phyloP scores from a whole-genome alignment of 2,113 vertebrate species.

The Oplegnathus fasciatus region DNA sequence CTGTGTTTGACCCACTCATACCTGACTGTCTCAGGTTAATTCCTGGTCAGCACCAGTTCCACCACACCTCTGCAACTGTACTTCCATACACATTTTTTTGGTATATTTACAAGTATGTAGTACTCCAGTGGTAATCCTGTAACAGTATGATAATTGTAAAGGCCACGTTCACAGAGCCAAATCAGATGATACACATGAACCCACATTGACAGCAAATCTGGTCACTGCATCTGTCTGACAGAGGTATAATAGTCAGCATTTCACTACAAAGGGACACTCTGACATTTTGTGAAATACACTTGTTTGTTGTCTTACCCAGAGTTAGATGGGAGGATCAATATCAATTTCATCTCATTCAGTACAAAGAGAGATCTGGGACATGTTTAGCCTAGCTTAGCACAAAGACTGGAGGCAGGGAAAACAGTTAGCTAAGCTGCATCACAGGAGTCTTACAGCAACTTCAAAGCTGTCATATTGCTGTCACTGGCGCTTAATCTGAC shows the following conservation, averaged over 20 bases:
- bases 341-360: constrained; percentile 48
- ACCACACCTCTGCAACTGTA: neutral
- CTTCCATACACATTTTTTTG: too few species aligned
- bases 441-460: constrained; percentile 1
- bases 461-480: neutral
- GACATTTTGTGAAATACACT: constrained; percentile 45
- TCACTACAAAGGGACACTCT: constrained; percentile 26
- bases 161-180: too few species aligned
- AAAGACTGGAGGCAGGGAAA: constrained; percentile 14
- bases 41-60: constrained; percentile 7
- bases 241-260: constrained; percentile 11
- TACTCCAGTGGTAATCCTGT: too few species aligned
- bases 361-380: constrained; percentile 17
- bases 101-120: too few species aligned
- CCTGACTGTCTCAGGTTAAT: neutral
- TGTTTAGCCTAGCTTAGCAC: constrained; percentile 27
- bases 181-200: too few species aligned
- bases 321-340: constrained; percentile 49
- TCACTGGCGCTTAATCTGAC: neutral
- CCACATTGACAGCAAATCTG: neutral
- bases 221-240: constrained; percentile 3
- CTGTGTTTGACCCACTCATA: constrained; percentile 7
- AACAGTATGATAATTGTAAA: too few species aligned
- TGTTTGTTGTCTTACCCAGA: constrained; percentile 16
- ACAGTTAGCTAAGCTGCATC: neutral